Evolutionary conservation across 2,797 vertebrate genomes (phyloP), one percentile per base, ranked within the genome.

Genomic region (Squalus acanthias): DNA sequence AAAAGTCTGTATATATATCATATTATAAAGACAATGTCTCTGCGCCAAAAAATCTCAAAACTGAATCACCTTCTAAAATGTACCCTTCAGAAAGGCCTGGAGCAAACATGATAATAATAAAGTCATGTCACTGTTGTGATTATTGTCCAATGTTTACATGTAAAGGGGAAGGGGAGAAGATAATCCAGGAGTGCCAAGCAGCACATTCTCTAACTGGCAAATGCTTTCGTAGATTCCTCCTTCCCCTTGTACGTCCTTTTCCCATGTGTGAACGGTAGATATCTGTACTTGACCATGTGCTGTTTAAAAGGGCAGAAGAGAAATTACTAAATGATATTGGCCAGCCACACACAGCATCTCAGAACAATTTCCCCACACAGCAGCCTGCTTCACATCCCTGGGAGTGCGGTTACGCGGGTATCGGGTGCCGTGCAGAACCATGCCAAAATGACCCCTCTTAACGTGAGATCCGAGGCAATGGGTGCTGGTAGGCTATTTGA

Each of bases 281-380:
- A 99, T 98, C 99, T 99, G 98, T 99, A 99, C 98, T 99, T 99
- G 98, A 99, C 97, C 99, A 99, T 99, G 98, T 99, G 99, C 99
- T 99, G 97, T 87, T 79, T 97, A 97, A 96, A 87, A 96, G 97
- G 97, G 96, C 96, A 96, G 96, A 96, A 87, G 57, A 57, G 96
- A 95, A 33, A 96, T 50, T 29, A 39, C 88, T 96, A 10, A 69
- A 46, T 24, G 1, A 96, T 20, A 93, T 6, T 46, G 57, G 65
- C 12, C 65, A 67, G 15, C 13, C 1, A 17, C 13, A 9, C 6
- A 24, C 60, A 7, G n/a, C 79, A 82, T 82, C n/a, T 82, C 60
- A 63, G 6, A 69, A 50, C 50, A 15, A 67, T 20, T 93, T 93
- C 24, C 63, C 20, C 60, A 92, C 33, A 17, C 15, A n/a, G 57